Conservation (phyloP, 2,797 vertebrate genomes). For the Clamator glandarius region DNA sequence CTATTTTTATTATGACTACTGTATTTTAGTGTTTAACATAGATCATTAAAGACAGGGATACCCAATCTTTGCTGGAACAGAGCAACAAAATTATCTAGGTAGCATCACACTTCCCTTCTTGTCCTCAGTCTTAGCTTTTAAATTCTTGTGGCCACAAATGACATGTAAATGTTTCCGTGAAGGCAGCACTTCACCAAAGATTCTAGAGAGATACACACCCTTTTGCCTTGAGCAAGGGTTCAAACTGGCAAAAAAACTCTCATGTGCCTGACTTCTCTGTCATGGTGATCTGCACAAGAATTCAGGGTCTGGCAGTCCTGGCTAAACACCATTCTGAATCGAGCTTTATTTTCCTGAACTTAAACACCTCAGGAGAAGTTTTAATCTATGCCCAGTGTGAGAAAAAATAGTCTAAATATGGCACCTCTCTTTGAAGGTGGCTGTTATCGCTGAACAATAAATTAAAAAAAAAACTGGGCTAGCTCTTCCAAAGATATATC, state of each 20-base stretch:
- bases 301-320: background rate
- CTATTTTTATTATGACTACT: too few relatives aligned
- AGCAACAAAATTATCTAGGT: background rate
- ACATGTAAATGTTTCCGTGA: background rate
- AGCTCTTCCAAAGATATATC: background rate
- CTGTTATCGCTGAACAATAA: background rate
- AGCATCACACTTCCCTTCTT: background rate
- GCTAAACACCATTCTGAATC: background rate
- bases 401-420: background rate
- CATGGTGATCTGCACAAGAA: background rate
- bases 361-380: background rate
- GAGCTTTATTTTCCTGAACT: background rate
- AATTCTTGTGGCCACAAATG: background rate
- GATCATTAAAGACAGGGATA: background rate
- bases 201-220: background rate
- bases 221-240: background rate
- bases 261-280: background rate
- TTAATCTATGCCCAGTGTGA: background rate
- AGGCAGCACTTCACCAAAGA: background rate
- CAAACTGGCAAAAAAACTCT: background rate
- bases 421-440: background rate
- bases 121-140: background rate
- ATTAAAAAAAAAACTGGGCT: background rate
- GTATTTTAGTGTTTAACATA: background rate
- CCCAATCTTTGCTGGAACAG: background rate